Evolutionary conservation across 2,888 invertebrate genomes (phyloP), one percentile per base, ranked within the genome.

Genomic region (Ferrisia virgata): DNA sequence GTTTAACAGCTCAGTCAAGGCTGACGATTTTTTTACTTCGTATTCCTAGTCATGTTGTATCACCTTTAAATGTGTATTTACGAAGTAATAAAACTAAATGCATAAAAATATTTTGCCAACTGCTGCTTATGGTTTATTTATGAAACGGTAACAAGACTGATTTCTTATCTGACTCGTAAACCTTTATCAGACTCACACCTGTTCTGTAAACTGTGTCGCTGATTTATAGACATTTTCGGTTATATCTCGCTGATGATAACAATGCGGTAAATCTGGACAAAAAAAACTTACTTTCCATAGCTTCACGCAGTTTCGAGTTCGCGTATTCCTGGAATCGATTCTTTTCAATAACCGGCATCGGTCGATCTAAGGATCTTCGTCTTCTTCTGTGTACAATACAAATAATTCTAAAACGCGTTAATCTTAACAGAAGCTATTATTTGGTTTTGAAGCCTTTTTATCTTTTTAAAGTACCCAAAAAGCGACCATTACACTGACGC

Each of bases 331-430:
- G 33, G 72, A 72, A 72, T 33, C 72, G 64, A 13, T 47, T n/a
- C 28, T 28, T 72, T 72, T 72, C 33, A n/a, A n/a, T n/a, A 72
- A 33, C 72, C 72, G 72, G 33, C 36, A 28, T 5, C 9, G 9
- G 4, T 15, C 18, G 72, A 33, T n/a, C n/a, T n/a, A n/a, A n/a
- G n/a, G n/a, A 72, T 0, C 36, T 1, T 15, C 8, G 18, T 33
- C 1, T 1, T 64, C 31, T 64, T 72, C 28, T 72, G n/a, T 72
- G 33, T 72, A 72, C 72, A 72, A 72, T 72, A 72, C 72, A 72
- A 72, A 72, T 72, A n/a, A n/a, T 72, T 72, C 36, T n/a, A 33
- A 72, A 72, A 72, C 72, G 33, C 72, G 72, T 72, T 72, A 72
- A 72, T 72, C 72, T 72, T n/a, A 28, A 72, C 72, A 72, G 72